These are phyloP conservation scores for Cosmia trapezina DNA, from an alignment of 2,888 invertebrate genomes.

Conservation along the genomic window DNA sequence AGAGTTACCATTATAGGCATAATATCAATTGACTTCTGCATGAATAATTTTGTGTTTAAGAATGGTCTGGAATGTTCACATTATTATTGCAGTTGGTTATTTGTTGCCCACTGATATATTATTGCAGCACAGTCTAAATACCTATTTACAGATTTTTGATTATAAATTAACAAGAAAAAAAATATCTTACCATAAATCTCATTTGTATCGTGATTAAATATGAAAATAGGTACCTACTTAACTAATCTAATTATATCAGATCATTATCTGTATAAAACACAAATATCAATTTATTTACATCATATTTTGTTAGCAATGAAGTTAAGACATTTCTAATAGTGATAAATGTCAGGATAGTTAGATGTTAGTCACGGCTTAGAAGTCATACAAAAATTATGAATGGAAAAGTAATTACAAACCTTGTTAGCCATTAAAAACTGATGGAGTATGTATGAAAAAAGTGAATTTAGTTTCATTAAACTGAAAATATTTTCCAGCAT, in stretches of 20 bases:
- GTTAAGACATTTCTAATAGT: not conserved
- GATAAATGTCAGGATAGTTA: not conserved
- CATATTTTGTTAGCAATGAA: constrained; percentile 3
- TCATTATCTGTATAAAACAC: constrained; percentile 33
- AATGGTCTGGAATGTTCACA: not conserved
- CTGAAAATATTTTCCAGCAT: not conserved
- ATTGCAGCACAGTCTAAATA: not conserved
- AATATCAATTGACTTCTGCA: not conserved
- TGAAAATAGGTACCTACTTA: not conserved
- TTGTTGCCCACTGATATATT: not conserved
- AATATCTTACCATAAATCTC: constrained; percentile 8
- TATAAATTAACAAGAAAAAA: not conserved
- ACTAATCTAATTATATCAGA: constrained; percentile 38
- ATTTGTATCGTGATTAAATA: constrained; percentile 7
- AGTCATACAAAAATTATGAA: constrained; percentile 18
- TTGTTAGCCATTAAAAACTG: constrained; percentile 1
- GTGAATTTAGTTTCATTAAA: not conserved
- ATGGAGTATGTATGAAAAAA: not conserved
- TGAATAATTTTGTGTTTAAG: not conserved
- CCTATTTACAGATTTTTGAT: constrained; percentile 9
- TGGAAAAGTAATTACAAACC: constrained; percentile 8
- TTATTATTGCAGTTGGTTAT: too few species aligned
- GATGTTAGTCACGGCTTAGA: constrained; percentile 6
- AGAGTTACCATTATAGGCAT: not conserved
- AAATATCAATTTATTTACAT: constrained; percentile 27